Evolutionary conservation across 2,888 invertebrate genomes (phyloP).

Genomic region (Lamellibrachia columna): DNA sequence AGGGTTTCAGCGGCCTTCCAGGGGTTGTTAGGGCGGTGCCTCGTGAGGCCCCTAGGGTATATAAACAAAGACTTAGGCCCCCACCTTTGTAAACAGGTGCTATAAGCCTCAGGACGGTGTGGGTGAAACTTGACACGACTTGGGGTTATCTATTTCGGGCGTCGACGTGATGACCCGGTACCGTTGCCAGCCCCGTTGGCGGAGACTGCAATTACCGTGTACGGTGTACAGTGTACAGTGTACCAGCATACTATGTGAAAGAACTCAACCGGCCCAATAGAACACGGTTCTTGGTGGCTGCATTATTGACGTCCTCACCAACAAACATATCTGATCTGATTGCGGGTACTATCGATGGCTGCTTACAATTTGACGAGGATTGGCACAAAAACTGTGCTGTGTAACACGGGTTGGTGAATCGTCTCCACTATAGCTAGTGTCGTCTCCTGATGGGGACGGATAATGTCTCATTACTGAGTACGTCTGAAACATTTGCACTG

Average conservation of each 20-base stretch:
- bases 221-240: background rate
- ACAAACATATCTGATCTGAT: background rate
- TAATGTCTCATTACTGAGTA: background rate
- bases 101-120: background rate
- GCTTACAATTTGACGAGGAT: background rate
- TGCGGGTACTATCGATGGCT: background rate
- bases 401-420: background rate
- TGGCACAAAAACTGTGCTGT: background rate
- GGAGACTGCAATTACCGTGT: background rate
- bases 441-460: background rate
- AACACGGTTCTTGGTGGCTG: background rate
- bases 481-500: background rate
- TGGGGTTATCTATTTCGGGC: background rate
- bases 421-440: background rate
- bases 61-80: constrained; percentile 7
- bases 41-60: background rate
- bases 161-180: background rate
- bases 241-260: background rate
- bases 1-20: background rate
- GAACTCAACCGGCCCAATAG: background rate
- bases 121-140: background rate
- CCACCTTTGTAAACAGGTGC: constrained; percentile 2
- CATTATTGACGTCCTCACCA: background rate
- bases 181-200: background rate
- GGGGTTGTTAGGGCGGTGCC: background rate